Percentiles rank a stretch among this genome's conserved stretches.
These are phyloP conservation scores for Pogoniulus pusillus DNA, from an alignment of 2,797 vertebrate genomes.

Conservation along the genomic window DNA sequence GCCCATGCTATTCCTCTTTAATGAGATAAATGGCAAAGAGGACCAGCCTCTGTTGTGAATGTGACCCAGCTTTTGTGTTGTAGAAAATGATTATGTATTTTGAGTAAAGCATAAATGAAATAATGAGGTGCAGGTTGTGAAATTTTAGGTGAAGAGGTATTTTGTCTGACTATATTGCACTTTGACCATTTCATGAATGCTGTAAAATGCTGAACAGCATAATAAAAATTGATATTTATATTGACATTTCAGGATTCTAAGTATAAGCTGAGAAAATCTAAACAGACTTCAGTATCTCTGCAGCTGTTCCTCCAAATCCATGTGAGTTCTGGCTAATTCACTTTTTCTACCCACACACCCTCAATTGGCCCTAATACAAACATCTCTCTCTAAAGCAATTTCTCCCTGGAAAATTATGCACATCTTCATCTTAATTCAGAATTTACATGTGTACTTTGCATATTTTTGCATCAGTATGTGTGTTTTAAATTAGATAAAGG, in stretches of 20 bases:
- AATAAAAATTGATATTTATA: conserved; percentile 78
- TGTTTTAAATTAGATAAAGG: conserved; percentile 83
- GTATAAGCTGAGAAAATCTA: conserved; percentile 70
- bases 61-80: conserved; percentile 39
- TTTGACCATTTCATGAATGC: conserved; percentile 67
- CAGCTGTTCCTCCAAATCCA: conserved; percentile 50
- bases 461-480: conserved; percentile 82
- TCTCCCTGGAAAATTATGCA: conserved; percentile 68
- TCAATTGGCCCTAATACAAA: conserved; percentile 67
- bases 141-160: conserved; percentile 55
- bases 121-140: conserved; percentile 33
- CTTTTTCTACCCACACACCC: conserved; percentile 38
- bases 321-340: conserved; percentile 62
- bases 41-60: conserved; percentile 47
- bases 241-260: conserved; percentile 74
- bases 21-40: conserved; percentile 52
- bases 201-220: conserved; percentile 64
- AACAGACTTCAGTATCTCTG: conserved; percentile 60
- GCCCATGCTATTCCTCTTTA: conserved; percentile 42
- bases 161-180: conserved; percentile 62
- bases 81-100: conserved; percentile 36
- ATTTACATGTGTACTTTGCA: conserved; percentile 83
- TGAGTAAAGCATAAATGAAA: conserved; percentile 50
- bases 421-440: conserved; percentile 77
- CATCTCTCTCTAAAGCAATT: conserved; percentile 70